Base-by-base conservation (phyloP, 2,113 vertebrate species). In the Mormoops blainvillei region DNA sequence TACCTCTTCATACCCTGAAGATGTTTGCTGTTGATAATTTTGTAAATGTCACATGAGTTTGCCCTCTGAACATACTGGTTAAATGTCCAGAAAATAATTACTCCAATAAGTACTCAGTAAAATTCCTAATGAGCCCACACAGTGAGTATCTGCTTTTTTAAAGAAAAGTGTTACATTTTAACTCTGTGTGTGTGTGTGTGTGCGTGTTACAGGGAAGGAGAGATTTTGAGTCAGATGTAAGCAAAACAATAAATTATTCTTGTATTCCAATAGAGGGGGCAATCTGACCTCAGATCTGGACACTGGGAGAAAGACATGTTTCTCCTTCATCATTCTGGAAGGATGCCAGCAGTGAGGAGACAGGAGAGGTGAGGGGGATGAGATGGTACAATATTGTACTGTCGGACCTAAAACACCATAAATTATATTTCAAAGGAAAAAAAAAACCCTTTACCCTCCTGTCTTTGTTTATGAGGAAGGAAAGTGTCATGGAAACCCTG, bases 181-280 rank as follows among this genome's bases (percentile, higher is more conserved):
- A 7, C 52, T 84, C 24, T 45, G 14, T 45, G 41, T 43, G 43
- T 84, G 61, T 26, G 31, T 45, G 48, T 83, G 19, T 26, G 31
- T 45, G 48, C 78, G 19, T 71, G 38, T n/a, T 26, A 16, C 5
- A 81, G 24, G 19, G 43, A 74, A 26, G 3, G 18, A 61, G 2
- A 93, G 61, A 20, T 68, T 63, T 84, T 50, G 41, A 87, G 89
- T 91, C 71, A 94, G 54, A 91, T 87, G 82, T 68, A 95, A 96
- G 83, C 33, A n/a, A 89, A 63, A 74, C 36, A 89, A 87, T 96
- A 94, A 91, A 80, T 95, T 96, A 89, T 48, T 63, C 73, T 76
- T 94, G 73, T 91, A 83, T 68, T 93, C 45, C 52, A 94, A 22
- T 31, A 38, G 19, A 3, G 65, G n/a, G 24, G 26, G 85, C 2